Evolutionary conservation across 2,797 vertebrate species (phyloP).

Genomic region (Arrhamphus sclerolepis): DNA sequence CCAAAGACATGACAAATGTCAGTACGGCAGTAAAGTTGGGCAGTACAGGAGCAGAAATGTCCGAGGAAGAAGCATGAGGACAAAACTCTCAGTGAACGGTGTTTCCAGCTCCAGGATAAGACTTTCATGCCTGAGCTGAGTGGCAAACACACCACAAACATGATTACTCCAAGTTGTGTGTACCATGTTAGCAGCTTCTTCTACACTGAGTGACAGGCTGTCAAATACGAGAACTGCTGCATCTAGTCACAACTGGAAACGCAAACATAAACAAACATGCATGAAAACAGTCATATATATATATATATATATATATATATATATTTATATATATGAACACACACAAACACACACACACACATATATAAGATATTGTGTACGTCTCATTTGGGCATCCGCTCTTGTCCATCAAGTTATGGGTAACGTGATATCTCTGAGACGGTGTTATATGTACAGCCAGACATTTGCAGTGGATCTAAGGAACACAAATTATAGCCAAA

Average conservation of each 20-base stretch:
- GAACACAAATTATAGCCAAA: too few relatives aligned
- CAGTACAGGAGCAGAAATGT: slow-evolving; percentile 37
- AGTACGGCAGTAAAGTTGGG: slow-evolving; percentile 34
- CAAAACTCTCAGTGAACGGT: slow-evolving; percentile 32
- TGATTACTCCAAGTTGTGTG: slow-evolving; percentile 26
- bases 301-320: too few relatives aligned
- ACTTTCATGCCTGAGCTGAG: slow-evolving; percentile 29
- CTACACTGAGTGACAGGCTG: slow-evolving; percentile 15
- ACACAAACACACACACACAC: too few relatives aligned
- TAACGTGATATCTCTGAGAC: too few relatives aligned
- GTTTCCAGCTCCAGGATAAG: slow-evolving; percentile 32
- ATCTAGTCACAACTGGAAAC: neutral
- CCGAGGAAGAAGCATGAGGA: slow-evolving; percentile 19
- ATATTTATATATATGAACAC: too few relatives aligned
- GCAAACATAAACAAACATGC: neutral
- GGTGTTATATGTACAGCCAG: too few relatives aligned
- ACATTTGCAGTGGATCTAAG: too few relatives aligned
- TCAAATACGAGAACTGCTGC: slow-evolving; percentile 1
- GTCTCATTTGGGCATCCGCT: neutral
- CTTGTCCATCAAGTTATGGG: too few relatives aligned
- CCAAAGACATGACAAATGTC: slow-evolving; percentile 45
- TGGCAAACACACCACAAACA: slow-evolving; percentile 37
- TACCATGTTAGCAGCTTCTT: slow-evolving; percentile 21
- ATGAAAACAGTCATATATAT: neutral
- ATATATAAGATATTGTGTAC: too few relatives aligned